phyloP scores from a whole-genome alignment of 1,140 invertebrate species.

The Papilio polyxenes region DNA sequence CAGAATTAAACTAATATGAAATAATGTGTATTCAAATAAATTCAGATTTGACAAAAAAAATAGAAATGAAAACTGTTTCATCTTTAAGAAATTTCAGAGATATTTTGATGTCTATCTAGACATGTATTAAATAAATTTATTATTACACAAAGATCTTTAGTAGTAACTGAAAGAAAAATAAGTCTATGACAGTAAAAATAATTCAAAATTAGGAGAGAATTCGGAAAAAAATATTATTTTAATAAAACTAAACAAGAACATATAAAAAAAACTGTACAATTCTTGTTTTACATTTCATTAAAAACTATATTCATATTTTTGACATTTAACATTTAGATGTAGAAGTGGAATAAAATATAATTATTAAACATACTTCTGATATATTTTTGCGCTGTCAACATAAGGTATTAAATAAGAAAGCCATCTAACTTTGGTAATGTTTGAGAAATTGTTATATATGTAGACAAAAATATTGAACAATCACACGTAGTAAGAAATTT shows the following conservation, averaged over 20 bases:
- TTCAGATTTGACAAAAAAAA: too few species aligned
- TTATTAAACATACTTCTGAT: background rate
- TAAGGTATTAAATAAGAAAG: background rate
- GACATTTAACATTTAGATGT: background rate
- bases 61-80: too few species aligned
- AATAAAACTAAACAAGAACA: background rate
- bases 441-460: background rate
- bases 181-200: too few species aligned
- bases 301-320: background rate
- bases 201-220: too few species aligned
- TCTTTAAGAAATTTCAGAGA: too few species aligned
- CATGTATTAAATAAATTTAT: too few species aligned
- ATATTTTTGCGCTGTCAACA: constrained; percentile 6
- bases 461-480: background rate
- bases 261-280: background rate
- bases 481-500: background rate
- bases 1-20: background rate
- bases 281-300: background rate
- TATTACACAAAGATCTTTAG: too few species aligned
- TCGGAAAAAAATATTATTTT: too few species aligned
- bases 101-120: too few species aligned
- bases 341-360: too few species aligned
- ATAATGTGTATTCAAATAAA: too few species aligned
- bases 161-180: too few species aligned
- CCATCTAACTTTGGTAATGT: background rate